phyloP scores from a whole-genome alignment of 1,140 invertebrate genomes.

The Habropoda laboriosa region DNA sequence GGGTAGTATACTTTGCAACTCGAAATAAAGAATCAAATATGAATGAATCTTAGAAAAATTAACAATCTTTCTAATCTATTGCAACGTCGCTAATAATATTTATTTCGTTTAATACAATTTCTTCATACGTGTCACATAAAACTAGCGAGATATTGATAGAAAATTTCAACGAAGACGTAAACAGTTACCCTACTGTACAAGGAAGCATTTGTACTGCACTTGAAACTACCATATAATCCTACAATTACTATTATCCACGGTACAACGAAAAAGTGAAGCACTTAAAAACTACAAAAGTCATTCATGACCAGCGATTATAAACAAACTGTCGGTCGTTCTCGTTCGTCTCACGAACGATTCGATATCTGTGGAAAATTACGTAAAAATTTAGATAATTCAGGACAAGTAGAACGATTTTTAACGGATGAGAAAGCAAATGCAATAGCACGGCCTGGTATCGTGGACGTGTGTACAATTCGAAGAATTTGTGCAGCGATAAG shows the following conservation, averaged over 20 bases:
- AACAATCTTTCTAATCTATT: neutral
- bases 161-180: neutral
- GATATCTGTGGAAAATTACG: slow-evolving; percentile 19
- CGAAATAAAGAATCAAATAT: neutral
- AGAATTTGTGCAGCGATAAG: neutral
- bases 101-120: neutral
- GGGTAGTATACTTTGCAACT: neutral
- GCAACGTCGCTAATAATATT: neutral
- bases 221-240: no score
- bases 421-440: neutral
- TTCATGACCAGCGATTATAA: neutral
- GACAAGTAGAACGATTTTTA: neutral
- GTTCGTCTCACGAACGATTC: neutral
- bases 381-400: neutral
- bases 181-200: neutral
- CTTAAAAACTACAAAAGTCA: neutral
- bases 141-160: neutral
- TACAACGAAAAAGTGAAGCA: neutral
- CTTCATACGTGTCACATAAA: fast-evolving
- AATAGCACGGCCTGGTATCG: neutral
- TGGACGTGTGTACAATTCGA: neutral
- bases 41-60: neutral
- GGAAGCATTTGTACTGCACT: no score
- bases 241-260: neutral
- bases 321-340: neutral